Evolutionary conservation across 2,797 vertebrate species (phyloP).

Genomic region (Stomatorhinus walkeri): DNA sequence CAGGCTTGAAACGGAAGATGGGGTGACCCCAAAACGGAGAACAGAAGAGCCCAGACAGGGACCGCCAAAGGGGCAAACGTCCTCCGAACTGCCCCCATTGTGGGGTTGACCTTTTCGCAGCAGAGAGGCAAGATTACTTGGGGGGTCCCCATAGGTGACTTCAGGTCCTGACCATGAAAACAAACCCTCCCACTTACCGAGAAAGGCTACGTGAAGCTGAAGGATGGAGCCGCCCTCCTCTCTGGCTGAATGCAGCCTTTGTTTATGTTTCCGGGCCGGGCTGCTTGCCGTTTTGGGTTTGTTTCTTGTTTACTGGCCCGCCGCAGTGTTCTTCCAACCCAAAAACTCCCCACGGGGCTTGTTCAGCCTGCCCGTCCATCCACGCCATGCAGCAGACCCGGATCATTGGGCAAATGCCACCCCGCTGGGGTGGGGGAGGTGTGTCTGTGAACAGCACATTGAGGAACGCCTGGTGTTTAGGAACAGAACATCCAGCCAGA

Average conservation of each 20-base stretch:
- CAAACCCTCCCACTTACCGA: neutral
- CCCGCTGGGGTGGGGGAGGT: neutral
- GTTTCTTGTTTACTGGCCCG: neutral
- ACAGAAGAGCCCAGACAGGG: neutral
- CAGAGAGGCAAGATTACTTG: neutral
- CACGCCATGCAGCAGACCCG: neutral
- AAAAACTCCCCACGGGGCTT: neutral
- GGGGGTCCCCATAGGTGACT: neutral
- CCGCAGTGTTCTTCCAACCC: neutral
- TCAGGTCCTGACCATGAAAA: neutral
- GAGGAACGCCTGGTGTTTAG: neutral
- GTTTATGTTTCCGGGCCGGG: neutral
- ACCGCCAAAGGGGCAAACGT: neutral
- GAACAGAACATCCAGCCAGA: neutral
- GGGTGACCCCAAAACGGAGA: neutral
- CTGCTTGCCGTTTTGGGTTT: neutral
- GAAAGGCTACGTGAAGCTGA: neutral
- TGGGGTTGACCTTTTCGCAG: neutral
- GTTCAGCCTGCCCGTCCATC: neutral
- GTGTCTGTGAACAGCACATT: neutral
- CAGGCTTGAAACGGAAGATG: neutral
- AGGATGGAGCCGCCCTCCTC: neutral
- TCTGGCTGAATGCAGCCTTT: neutral
- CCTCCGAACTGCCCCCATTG: neutral
- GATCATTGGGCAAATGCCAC: neutral